Base-by-base conservation (phyloP, 2,113 vertebrate species). In the Melanerpes formicivorus region DNA sequence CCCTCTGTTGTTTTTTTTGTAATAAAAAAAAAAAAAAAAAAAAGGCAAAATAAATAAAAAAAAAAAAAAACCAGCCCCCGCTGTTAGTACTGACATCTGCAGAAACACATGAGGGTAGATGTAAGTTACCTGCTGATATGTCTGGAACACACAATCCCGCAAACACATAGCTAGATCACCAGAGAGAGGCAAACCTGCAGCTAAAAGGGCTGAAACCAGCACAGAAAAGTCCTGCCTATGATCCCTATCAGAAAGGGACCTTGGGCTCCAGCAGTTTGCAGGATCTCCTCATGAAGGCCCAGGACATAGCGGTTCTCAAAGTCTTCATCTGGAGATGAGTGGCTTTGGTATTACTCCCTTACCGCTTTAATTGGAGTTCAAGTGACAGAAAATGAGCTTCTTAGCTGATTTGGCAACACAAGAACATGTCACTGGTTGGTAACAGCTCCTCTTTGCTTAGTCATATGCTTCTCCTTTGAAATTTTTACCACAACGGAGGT, bases 221-320 rank as follows among this genome's bases (percentile, higher is more conserved):
- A 66, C 23, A 58, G 29, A 62, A 18, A 62, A n/a, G 2, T 34
- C 34, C 25, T n/a, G 5, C 7, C 29, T 82, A 9, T 12, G 7
- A 22, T 44, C 9, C 5, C 30, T 52, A 18, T 34, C 19, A 62
- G 66, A 69, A 94, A 22, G 2, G 3, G 7, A 52, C 62, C 58
- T 88, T 63, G 16, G 9, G 7, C 3, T 72, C 14, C 55, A 52
- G 14, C 12, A 84, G 21, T 13, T 79, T 88, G 29, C 16, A 76
- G 44, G 50, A 72, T 13, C 14, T 64, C 2, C 6, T 58, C 27
- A 11, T 5, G 7, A 79, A 5, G 11, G 14, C 6, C 17, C 12
- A 52, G 70, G 8, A 37, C 1, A 6, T 5, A 27, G 10, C 19
- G 5, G 4, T 30, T 78, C 26, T 82, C 0, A 1, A 62, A n/a